Conservation (phyloP, 2,888 invertebrate genomes). For the Cheilosia soror region DNA sequence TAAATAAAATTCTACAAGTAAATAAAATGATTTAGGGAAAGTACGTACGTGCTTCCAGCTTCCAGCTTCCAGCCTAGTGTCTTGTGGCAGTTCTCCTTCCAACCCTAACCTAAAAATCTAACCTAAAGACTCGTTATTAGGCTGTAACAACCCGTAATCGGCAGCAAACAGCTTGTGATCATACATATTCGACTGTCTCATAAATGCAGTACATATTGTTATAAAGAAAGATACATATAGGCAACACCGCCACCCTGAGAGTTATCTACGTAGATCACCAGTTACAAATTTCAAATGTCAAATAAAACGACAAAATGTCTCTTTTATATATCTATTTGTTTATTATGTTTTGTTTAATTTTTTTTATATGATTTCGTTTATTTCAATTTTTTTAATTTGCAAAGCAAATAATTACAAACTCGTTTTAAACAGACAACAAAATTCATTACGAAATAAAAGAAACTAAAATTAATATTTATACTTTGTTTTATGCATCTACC, state of each 20-base stretch:
- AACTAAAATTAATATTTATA: constrained; percentile 13
- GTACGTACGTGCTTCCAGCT: too few relatives aligned
- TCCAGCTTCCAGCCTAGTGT: too few relatives aligned
- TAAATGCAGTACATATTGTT: too few relatives aligned
- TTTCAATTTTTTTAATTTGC: constrained; percentile 22
- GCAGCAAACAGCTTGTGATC: too few relatives aligned
- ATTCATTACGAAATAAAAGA: constrained; percentile 47
- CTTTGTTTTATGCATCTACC: constrained; percentile 18
- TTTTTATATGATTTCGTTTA: constrained; percentile 19
- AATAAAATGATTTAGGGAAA: too few relatives aligned
- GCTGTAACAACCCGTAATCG: neutral
- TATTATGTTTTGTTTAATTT: constrained; percentile 58
- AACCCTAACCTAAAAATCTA: too few relatives aligned
- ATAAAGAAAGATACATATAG: neutral
- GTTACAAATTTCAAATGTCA: neutral
- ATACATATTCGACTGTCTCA: too few relatives aligned
- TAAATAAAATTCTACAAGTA: too few relatives aligned
- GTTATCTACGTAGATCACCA: neutral
- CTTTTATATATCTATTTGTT: constrained; percentile 45
- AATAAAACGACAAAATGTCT: neutral
- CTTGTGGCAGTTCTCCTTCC: too few relatives aligned
- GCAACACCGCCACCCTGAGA: too few relatives aligned
- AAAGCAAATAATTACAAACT: constrained; percentile 48
- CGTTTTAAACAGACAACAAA: constrained; percentile 52
- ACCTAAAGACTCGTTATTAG: too few relatives aligned